A percentile compares a stretch with the other conserved stretches of the same genome.
These are phyloP conservation scores for Dermolepida albohirtum DNA, from an alignment of 2,888 invertebrate species.

Conservation along the genomic window DNA sequence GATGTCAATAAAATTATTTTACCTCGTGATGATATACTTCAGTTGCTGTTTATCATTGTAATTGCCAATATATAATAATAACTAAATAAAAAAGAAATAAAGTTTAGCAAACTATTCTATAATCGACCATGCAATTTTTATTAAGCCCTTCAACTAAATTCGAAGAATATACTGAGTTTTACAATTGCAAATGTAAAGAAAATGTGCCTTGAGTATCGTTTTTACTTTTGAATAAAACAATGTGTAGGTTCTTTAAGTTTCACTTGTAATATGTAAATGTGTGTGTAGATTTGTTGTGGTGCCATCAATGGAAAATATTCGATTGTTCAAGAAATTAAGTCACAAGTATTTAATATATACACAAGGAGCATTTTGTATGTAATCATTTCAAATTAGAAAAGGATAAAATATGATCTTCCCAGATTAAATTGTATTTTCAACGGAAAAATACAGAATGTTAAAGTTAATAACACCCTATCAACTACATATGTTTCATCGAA, in stretches of 20 bases:
- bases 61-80: slow-evolving; percentile 23
- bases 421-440: slow-evolving; percentile 1
- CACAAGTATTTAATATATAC: slow-evolving; percentile 35
- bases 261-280: slow-evolving; percentile 10
- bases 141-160: slow-evolving; percentile 23
- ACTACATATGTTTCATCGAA: no score
- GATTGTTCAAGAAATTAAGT: slow-evolving; percentile 35
- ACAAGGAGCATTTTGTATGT: slow-evolving; percentile 31
- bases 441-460: no score
- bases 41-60: slow-evolving; percentile 8
- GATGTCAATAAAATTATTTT: slow-evolving; percentile 8
- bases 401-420: background rate
- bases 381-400: slow-evolving; percentile 16
- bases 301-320: slow-evolving; percentile 33
- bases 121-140: slow-evolving; percentile 31
- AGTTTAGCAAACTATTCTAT: slow-evolving; percentile 37
- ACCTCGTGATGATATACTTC: slow-evolving; percentile 6
- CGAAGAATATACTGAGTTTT: slow-evolving; percentile 29
- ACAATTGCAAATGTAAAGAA: slow-evolving; percentile 23
- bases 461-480: no score
- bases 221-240: slow-evolving; percentile 1
- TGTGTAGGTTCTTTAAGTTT: slow-evolving; percentile 3
- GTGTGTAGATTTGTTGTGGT: slow-evolving; percentile 26
- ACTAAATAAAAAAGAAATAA: slow-evolving; percentile 19
- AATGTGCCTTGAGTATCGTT: slow-evolving; percentile 16